Conservation (phyloP, 92 coral and sea anemone species). For the Phenganax marumi region DNA sequence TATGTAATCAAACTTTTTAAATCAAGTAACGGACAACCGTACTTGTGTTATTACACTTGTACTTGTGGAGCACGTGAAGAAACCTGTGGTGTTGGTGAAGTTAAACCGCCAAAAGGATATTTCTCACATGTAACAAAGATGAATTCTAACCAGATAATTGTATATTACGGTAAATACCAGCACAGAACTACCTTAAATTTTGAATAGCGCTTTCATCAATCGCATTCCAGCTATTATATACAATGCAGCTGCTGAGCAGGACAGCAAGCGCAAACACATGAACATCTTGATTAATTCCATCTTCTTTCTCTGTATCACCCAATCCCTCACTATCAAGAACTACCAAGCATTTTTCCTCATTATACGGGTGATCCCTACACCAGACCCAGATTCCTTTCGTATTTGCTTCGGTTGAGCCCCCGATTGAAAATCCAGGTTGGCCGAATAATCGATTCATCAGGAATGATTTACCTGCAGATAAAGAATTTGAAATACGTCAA, state of each 20-base stretch:
- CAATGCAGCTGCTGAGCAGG: constrained; percentile 40
- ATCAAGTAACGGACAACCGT: too few species aligned
- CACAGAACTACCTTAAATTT: constrained; percentile 23
- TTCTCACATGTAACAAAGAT: too few species aligned
- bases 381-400: constrained; percentile 45
- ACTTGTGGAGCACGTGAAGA: too few species aligned
- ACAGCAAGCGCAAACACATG: constrained; percentile 42
- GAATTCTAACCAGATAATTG: too few species aligned
- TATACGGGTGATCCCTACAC: constrained; percentile 41
- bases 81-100: too few species aligned
- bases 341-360: constrained; percentile 34
- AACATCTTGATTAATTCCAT: constrained; percentile 42
- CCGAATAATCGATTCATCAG: constrained; percentile 43
- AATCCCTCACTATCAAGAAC: constrained; percentile 40
- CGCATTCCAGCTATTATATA: constrained; percentile 44
- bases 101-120: too few species aligned
- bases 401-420: constrained; percentile 35
- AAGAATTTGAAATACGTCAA: background rate
- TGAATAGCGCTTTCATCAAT: constrained; percentile 43
- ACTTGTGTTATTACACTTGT: too few species aligned
- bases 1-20: too few species aligned
- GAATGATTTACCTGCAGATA: constrained; percentile 30
- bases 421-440: constrained; percentile 35
- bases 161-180: too few species aligned
- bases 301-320: constrained; percentile 46